Base-by-base conservation (phyloP, 2,888 invertebrate species). In the Lypha dubia region DNA sequence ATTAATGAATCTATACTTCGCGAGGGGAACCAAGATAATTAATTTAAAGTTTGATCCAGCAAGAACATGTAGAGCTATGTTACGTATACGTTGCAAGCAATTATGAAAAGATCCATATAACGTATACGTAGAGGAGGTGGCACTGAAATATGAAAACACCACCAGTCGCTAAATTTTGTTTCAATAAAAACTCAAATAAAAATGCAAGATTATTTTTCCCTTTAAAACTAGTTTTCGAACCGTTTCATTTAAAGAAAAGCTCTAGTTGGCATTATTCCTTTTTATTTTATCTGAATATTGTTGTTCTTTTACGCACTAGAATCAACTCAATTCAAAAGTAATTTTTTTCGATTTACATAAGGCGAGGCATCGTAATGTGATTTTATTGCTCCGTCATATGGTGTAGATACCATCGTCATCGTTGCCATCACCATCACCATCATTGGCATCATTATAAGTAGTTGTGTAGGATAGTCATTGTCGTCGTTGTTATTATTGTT, bases 321-420 rank as follows among this genome's bases (percentile, higher is more conserved):
- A 67, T 74, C 74, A 51, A 51, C 60, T 62, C 28, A 70, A 68
- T 53, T 62, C 20, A 60, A n/a, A 71, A 62, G 53, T 46, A 67
- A 28, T 46, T 60, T 68, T 22, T 73, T 75, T 75, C 22, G 70
- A 56, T 70, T 68, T 75, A 17, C 46, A 53, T 62, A 44, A 65
- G 68, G 56, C 73, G 68, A 44, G 35, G n/a, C 51, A 74, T 46
- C 44, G n/a, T 67, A 75, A 81, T 68, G 38, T 46, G 35, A 70
- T 62, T 81, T 75, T 63, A 53, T 63, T 68, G 70, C 68, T 75
- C 3, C 53, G 60, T 62, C 60, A 74, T 68, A 73, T 73, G 65
- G 56, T 71, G 35, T 28, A 13, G 38, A 38, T 38, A 51, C 11
- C 63, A 65, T 65, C 73, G 46, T 77, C 60, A 75, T 28, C 49